Evolutionary conservation across 1,140 invertebrate genomes (phyloP).

Genomic region (Pomacea maculata): DNA sequence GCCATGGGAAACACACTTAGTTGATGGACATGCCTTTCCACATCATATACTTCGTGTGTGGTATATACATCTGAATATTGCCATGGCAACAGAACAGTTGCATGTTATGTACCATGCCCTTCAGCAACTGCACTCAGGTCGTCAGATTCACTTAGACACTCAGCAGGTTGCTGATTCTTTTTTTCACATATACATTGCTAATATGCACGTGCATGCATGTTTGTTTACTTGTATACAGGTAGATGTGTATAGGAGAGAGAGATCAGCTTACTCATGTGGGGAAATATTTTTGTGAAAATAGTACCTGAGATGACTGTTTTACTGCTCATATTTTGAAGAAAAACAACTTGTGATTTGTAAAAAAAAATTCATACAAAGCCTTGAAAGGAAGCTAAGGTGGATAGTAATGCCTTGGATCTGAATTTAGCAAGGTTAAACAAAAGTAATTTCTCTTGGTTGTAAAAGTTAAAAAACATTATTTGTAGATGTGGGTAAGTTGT

Average conservation of each 20-base stretch:
- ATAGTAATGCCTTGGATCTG: too few relatives aligned
- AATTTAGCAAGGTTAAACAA: too few relatives aligned
- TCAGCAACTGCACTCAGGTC: constrained; percentile 94
- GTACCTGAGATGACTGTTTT: too few relatives aligned
- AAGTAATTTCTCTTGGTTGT: too few relatives aligned
- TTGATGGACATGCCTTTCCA: constrained; percentile 52
- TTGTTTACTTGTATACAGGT: not conserved
- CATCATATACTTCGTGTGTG: constrained; percentile 53
- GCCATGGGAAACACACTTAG: constrained; percentile 52
- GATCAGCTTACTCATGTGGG: not conserved
- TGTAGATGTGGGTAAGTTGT: too few relatives aligned
- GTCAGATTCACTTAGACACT: constrained; percentile 47
- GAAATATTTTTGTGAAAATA: too few relatives aligned
- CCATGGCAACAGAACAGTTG: constrained; percentile 50
- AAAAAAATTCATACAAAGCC: too few relatives aligned
- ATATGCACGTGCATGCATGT: not conserved
- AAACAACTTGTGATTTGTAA: too few relatives aligned
- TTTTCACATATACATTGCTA: too few relatives aligned
- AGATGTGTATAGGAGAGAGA: not conserved
- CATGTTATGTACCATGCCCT: constrained; percentile 70
- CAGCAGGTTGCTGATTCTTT: constrained; percentile 37
- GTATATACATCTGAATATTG: constrained; percentile 47
- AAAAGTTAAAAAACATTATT: too few relatives aligned
- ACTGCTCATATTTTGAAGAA: too few relatives aligned
- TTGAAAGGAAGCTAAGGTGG: too few relatives aligned